Base-by-base conservation (phyloP, 2,888 invertebrate species). In the Steromphala cineraria region DNA sequence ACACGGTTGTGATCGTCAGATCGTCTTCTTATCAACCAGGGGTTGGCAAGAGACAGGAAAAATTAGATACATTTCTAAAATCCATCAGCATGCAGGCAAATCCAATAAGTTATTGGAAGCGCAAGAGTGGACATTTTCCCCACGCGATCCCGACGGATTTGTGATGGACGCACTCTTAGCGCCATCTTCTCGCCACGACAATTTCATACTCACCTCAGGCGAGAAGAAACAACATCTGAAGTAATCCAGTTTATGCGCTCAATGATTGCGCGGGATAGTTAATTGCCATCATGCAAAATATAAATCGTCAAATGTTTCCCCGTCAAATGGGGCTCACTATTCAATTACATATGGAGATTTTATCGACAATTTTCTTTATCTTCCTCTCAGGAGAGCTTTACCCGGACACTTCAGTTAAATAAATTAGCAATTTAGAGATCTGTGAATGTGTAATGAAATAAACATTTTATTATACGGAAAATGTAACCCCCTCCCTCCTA, bases 1-100 rank as follows among this genome's bases (percentile, higher is more conserved):
- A 71, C 28, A 40, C 71, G 19, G 36, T 71, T 71, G 71, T 71
- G 71, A 19, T 31, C 17, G 71, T 19, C 28, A n/a, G 71, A 71
- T 19, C 28, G 71, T 71, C 71, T 71, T 71, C 31, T 71, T 40
- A 71, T 62, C 62, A 71, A 19, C n/a, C 36, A 15, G 71, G 40
- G 36, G 31, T 71, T 28, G 71, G 71, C 76, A 55, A 55, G 53
- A 55, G 76, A 76, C 76, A 55, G 55, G 55, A 76, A 76, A 74
- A 78, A 81, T 81, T 81, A 78, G 81, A 81, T 81, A 81, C 78
- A 81, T 55, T 81, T 81, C 81, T 78, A 67, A 81, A 81, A 78
- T 81, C 71, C 77, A 78, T 81, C 81, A 80, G 62, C 80, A 76
- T 62, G 75, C 71, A 36, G 28, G 31, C 31, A 71, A 71, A 71